Evolutionary conservation across 1,140 invertebrate genomes (phyloP), one percentile per base, ranked within the genome.

Genomic region (Eriocheir sinensis): DNA sequence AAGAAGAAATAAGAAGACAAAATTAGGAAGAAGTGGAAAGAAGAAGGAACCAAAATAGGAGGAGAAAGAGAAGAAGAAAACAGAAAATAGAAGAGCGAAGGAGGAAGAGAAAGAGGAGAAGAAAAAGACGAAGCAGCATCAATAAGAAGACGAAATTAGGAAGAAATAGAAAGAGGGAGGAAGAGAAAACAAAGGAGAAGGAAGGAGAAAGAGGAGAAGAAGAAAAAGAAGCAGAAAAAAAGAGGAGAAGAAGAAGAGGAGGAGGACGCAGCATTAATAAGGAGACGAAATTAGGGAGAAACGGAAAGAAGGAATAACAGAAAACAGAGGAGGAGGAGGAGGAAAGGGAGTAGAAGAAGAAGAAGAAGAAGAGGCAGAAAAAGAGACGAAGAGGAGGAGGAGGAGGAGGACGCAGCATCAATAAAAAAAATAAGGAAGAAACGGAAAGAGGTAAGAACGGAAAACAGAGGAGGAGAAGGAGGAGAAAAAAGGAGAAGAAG

Each of bases 61-160:
- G 3, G 81, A 6, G 21, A 34, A 3, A 41, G 88, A 44, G 88
- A 89, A 30, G 40, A 44, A 41, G 88, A 44, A 44, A 44, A 44
- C 27, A 40, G 36, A n/a, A n/a, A n/a, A n/a, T n/a, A n/a, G n/a
- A n/a, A 80, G 90, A 91, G 90, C 30, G 91, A 92, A 40, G 30
- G 91, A 40, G 90, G 48, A 79, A 83, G 48, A 41, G 36, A 40
- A 72, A 72, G 90, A 72, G 60, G 81, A 34, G 36, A 72, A 91
- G 72, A 21, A 17, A 91, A 2, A 38, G 21, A 3, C 15, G 30
- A 36, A 21, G 34, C 3, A 3, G 32, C 2, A 3, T 36, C 0
- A 85, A n/a, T 85, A 27, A 72, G 27, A 27, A 6, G 34, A 32
- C 3, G 27, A 80, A 27, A 8, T 27, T 27, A 8, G 79, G 79